Base-by-base conservation (phyloP, 2,113 vertebrate genomes). In the Varanus komodoensis region DNA sequence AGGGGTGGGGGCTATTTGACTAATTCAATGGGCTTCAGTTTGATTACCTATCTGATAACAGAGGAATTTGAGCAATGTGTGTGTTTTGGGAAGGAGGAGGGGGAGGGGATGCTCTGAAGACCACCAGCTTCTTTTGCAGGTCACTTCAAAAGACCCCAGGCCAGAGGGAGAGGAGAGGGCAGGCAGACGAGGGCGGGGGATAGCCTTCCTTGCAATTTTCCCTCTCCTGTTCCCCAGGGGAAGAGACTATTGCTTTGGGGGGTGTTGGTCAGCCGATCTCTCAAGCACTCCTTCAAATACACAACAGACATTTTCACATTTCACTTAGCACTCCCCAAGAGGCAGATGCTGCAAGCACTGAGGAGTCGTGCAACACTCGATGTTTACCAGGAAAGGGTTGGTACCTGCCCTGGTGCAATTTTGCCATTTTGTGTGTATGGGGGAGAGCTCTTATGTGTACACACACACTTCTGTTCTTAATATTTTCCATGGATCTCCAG, bases 31-130 rank as follows among this genome's bases (percentile, higher is more conserved):
- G 96, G 95, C 96, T 95, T 96, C 97, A 96, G 87, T 93, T 97
- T 95, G 97, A 97, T 97, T 98, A 97, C 97, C 97, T 97, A 97
- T 96, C 97, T 97, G 97, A 97, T 97, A 97, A 97, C 96, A 94
- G 95, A 97, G 95, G 97, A 97, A 97, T 97, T 96, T 94, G 92
- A 97, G 97, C 95, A 97, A 97, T 97, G 97, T 96, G 96, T 96
- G 96, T 96, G 94, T 96, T 95, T 96, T 95, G 95, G 95, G 95
- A 95, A 92, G 84, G 85, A 94, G 95, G 92, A 90, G 92, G 69
- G 48, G 29, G 29, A 17, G 90, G 95, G 90, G 92, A 80, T 89
- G 94, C 94, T 94, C 89, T 91, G 79, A 91, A 96, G 97, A 96
- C 97, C 96, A 97, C 97, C 95, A 92, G 93, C 95, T 94, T 95